phyloP scores from a whole-genome alignment of 2,113 vertebrate genomes.

The Monopterus albus region DNA sequence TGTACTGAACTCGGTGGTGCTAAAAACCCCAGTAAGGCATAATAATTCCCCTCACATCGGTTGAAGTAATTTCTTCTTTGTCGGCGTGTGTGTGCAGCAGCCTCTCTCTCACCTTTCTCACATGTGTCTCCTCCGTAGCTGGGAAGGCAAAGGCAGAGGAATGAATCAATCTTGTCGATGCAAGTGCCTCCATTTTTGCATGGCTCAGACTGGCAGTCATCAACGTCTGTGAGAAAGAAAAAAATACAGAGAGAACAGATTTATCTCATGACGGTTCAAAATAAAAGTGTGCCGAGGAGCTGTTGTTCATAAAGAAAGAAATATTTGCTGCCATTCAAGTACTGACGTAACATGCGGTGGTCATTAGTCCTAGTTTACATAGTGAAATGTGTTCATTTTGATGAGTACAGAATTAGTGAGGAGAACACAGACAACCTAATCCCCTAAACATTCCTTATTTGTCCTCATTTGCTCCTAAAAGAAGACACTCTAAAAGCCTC shows the following conservation, averaged over 20 bases:
- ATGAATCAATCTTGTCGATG: slow-evolving; percentile 92
- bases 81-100: not conserved
- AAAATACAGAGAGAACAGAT: slow-evolving; percentile 11
- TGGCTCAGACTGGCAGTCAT: slow-evolving; percentile 85
- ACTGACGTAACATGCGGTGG: slow-evolving; percentile 26
- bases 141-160: slow-evolving; percentile 93
- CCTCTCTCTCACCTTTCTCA: slow-evolving; percentile 88
- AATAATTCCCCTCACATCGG: not conserved
- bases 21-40: not conserved
- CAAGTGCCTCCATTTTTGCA: slow-evolving; percentile 96
- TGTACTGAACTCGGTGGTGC: not conserved
- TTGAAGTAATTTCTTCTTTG: slow-evolving; percentile 3
- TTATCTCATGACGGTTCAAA: slow-evolving; percentile 41
- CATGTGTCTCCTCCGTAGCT: slow-evolving; percentile 94
- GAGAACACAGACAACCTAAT: slow-evolving; percentile 32
- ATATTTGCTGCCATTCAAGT: slow-evolving; percentile 34
- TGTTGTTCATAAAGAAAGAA: slow-evolving; percentile 13
- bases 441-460: slow-evolving; percentile 21
- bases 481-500: slow-evolving; percentile 31
- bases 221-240: slow-evolving; percentile 74
- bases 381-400: slow-evolving; percentile 26
- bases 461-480: slow-evolving; percentile 27
- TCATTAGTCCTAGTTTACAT: slow-evolving; percentile 37
- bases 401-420: slow-evolving; percentile 35
- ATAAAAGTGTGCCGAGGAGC: slow-evolving; percentile 24